Percentiles rank a stretch among this genome's conserved stretches.
Conservation (phyloP, 2,888 invertebrate species). For the Neocrepidodera transversa region DNA sequence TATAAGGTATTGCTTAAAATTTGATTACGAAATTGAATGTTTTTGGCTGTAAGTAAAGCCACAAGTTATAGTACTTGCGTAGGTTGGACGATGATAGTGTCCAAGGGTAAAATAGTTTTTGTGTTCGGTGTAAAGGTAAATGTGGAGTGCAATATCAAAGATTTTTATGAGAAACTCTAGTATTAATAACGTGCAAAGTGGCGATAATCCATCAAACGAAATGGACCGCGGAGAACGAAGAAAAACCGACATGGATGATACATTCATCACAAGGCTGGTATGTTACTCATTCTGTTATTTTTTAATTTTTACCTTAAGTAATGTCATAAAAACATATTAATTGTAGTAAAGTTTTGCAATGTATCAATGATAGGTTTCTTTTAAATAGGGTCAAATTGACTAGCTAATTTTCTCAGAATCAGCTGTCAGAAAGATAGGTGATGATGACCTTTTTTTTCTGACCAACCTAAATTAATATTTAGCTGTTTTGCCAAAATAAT, state of each 20-base stretch:
- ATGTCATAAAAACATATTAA: background rate
- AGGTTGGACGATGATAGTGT: slow-evolving; percentile 60
- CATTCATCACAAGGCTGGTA: slow-evolving; percentile 73
- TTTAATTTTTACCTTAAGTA: background rate
- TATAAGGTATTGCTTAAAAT: slow-evolving; percentile 38
- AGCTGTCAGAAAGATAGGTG: slow-evolving; percentile 16
- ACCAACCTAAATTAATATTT: background rate
- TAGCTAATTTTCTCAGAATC: slow-evolving; percentile 14
- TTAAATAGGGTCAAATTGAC: background rate
- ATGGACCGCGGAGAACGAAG: slow-evolving; percentile 57
- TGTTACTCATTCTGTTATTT: slow-evolving; percentile 40
- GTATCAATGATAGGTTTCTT: background rate
- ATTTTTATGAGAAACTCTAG: slow-evolving; percentile 58
- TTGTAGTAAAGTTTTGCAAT: background rate
- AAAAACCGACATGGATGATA: slow-evolving; percentile 70
- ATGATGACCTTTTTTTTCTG: slow-evolving; percentile 3
- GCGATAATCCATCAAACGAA: slow-evolving; percentile 46
- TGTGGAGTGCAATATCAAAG: slow-evolving; percentile 60
- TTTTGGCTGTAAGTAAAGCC: slow-evolving; percentile 14
- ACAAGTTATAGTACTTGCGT: slow-evolving; percentile 40
- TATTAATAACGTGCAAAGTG: slow-evolving; percentile 50
- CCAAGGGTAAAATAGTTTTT: slow-evolving; percentile 51
- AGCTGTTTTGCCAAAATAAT: slow-evolving; percentile 18
- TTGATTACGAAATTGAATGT: slow-evolving; percentile 15
- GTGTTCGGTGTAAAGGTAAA: slow-evolving; percentile 54